Evolutionary conservation across 2,888 invertebrate species (phyloP).

Genomic region (Conomelus anceps): DNA sequence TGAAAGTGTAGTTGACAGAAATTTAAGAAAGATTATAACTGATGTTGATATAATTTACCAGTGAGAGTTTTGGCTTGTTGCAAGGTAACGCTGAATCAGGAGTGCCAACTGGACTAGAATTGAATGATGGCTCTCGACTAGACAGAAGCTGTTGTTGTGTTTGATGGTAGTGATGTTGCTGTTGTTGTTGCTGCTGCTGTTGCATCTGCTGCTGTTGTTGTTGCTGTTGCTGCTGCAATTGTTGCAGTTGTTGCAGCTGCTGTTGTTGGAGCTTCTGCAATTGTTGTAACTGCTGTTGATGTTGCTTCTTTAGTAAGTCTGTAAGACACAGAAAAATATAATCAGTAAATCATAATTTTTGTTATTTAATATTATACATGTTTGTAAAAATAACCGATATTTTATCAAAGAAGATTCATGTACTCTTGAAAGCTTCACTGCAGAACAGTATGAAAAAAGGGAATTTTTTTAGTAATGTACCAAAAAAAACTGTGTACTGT

Average conservation of each 20-base stretch:
- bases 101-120: conserved; percentile 40
- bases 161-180: conserved; percentile 3
- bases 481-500: too few species aligned
- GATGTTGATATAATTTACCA: conserved; percentile 14
- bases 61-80: conserved; percentile 22
- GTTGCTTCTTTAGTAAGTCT: conserved; percentile 17
- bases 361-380: background rate
- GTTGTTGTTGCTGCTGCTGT: conserved; percentile 8
- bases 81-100: conserved; percentile 40
- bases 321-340: too few species aligned
- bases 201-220: background rate
- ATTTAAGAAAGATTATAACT: background rate
- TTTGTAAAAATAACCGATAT: background rate
- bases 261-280: conserved; percentile 13
- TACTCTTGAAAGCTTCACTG: too few species aligned
- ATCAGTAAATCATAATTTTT: too few species aligned
- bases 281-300: conserved; percentile 22
- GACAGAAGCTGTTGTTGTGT: background rate
- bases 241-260: conserved; percentile 5
- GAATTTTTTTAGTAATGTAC: too few species aligned
- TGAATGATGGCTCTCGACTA: conserved; percentile 35
- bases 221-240: background rate
- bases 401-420: too few species aligned
- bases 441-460: too few species aligned
- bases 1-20: background rate